Evolutionary conservation across 2,113 vertebrate species (phyloP).

Genomic region (Antennarius striatus): DNA sequence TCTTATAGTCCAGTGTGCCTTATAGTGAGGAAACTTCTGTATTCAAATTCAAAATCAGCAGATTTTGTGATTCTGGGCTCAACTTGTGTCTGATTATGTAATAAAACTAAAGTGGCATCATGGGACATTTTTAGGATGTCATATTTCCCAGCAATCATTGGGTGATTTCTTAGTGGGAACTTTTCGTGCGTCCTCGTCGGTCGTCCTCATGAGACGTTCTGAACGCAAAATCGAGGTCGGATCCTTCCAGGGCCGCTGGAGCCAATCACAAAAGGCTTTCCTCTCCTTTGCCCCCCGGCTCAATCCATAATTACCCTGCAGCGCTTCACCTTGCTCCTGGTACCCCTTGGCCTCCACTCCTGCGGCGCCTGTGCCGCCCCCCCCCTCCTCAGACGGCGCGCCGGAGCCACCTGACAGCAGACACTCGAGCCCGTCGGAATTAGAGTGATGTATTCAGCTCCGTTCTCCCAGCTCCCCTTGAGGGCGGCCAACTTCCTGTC

Average conservation of each 20-base stretch:
- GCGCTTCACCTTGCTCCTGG: constrained; percentile 26
- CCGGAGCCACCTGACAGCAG: constrained; percentile 24
- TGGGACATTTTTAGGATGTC: too few relatives aligned
- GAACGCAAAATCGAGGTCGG: constrained; percentile 11
- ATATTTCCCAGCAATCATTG: too few relatives aligned
- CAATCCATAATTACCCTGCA: constrained; percentile 6
- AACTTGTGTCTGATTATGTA: too few relatives aligned
- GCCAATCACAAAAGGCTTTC: neutral
- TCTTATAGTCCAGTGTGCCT: too few relatives aligned
- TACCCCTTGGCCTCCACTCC: neutral
- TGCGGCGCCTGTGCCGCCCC: neutral
- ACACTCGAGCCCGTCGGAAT: constrained; percentile 50
- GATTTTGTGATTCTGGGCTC: too few relatives aligned
- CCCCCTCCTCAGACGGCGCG: too few relatives aligned
- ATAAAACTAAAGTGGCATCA: too few relatives aligned
- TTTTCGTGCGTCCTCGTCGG: neutral
- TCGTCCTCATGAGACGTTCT: constrained; percentile 4
- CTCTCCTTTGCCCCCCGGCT: constrained; percentile 11
- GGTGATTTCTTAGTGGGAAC: too few relatives aligned
- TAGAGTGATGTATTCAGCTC: constrained; percentile 55
- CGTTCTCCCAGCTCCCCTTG: constrained; percentile 47
- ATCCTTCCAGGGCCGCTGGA: neutral
- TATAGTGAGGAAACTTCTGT: too few relatives aligned
- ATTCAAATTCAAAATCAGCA: too few relatives aligned
- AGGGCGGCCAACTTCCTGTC: constrained; percentile 71